Base-by-base conservation (phyloP, 2,113 vertebrate genomes). In the Mesembrinibis cayennensis region DNA sequence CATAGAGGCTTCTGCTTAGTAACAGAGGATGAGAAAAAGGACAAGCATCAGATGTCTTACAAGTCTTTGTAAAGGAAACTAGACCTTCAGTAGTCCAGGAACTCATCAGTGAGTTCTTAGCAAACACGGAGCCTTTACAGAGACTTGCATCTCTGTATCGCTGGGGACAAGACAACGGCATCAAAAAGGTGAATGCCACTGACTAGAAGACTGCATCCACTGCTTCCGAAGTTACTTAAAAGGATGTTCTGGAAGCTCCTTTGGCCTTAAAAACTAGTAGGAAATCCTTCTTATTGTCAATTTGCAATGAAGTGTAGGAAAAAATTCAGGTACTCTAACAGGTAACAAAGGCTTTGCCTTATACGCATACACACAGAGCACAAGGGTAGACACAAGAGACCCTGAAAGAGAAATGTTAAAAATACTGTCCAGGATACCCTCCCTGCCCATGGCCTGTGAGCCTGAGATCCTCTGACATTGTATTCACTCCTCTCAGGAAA, bases 341-440 rank as follows among this genome's bases (percentile, higher is more conserved):
- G 22, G 8, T 56, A 74, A 67, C 13, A 47, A 79, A 66, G 55
- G 26, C 36, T 32, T 83, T 89, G 47, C 30, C 12, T 87, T 59
- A 42, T 1, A 22, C 0, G 1, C 29, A 22, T 34, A 55, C 16
- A 47, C 25, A 38, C 0, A 4, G 56, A 49, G n/a, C 52, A 83
- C 45, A 56, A 50, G 21, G 6, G 36, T 17, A 74, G 38, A 22
- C 38, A n/a, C n/a, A 77, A 80, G 38, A 44, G 18, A 32, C 11
- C 19, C 26, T 71, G 36, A 36, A 89, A 89, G 14, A 73, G 30
- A 34, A 87, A 62, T 22, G 21, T n/a, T 72, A 49, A 87, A 82
- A 90, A 67, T 30, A 67, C 6, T 26, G 17, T 29, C 34, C 36
- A 52, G 18, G 26, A 83, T 38, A 45, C 18, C 19, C 5, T 80